Evolutionary conservation across 53 echinoderm and acorn worm species (phyloP).

Genomic region (Actinopyga echinites): DNA sequence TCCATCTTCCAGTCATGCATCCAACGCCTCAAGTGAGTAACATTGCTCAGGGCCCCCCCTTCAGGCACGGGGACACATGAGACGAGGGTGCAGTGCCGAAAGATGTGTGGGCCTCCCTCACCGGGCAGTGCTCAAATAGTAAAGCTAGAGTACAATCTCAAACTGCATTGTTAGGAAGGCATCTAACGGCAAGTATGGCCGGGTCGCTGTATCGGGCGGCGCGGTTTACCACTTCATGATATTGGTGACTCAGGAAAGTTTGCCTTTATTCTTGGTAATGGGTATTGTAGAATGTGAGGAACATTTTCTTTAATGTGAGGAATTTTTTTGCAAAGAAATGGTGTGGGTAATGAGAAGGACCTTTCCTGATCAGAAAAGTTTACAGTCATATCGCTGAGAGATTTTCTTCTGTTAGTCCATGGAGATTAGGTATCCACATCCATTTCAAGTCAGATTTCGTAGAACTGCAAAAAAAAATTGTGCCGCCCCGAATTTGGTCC

Average conservation of each 20-base stretch:
- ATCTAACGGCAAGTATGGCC: slow-evolving; percentile 93
- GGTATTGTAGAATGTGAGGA: too few species aligned
- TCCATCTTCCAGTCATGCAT: slow-evolving; percentile 77
- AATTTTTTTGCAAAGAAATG: too few species aligned
- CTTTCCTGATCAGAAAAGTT: too few species aligned
- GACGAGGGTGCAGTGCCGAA: slow-evolving; percentile 3
- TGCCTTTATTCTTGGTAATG: too few species aligned
- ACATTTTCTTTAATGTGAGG: too few species aligned
- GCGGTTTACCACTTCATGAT: slow-evolving; percentile 17
- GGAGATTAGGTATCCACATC: too few species aligned
- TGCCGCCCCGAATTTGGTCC: too few species aligned
- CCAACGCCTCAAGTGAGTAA: slow-evolving; percentile 99
- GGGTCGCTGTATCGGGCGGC: slow-evolving; percentile 79
- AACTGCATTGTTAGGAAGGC: slow-evolving; percentile 13
- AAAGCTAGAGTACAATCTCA: neutral
- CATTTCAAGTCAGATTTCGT: too few species aligned
- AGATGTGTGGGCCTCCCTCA: slow-evolving; percentile 30
- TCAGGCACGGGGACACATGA: slow-evolving; percentile 5
- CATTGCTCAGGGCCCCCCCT: neutral
- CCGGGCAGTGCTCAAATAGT: neutral
- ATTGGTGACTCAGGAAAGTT: neutral
- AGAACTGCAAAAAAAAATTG: too few species aligned
- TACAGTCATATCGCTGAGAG: too few species aligned
- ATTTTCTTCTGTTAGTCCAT: too few species aligned
- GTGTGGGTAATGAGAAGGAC: too few species aligned